Evolutionary conservation across 1,140 invertebrate genomes (phyloP).

Genomic region (Cyclargus thomasi): DNA sequence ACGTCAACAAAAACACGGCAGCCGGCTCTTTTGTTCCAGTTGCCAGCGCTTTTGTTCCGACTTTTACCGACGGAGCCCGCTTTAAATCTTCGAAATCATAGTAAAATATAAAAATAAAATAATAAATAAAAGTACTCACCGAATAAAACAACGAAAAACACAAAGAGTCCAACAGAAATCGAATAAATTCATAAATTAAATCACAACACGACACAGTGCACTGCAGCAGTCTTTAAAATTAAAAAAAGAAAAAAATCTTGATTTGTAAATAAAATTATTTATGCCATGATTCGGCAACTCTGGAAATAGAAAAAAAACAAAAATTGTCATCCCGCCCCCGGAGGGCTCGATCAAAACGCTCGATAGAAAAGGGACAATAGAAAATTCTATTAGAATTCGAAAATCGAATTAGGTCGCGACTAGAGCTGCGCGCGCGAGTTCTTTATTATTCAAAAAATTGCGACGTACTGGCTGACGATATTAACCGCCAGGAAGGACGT

Average conservation of each 20-base stretch:
- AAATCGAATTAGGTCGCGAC: slow-evolving; percentile 58
- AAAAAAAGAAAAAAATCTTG: slow-evolving; percentile 51
- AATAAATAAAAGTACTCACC: slow-evolving; percentile 57
- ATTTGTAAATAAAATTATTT: slow-evolving; percentile 43
- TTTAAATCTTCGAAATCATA: slow-evolving; percentile 20
- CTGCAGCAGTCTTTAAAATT: slow-evolving; percentile 53
- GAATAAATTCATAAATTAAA: slow-evolving; percentile 48
- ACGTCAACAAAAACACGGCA: background rate
- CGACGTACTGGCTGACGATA: slow-evolving; percentile 53
- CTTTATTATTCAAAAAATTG: slow-evolving; percentile 64
- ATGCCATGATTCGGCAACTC: slow-evolving; percentile 49
- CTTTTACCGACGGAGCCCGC: background rate
- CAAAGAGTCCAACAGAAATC: slow-evolving; percentile 60
- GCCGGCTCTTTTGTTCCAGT: background rate
- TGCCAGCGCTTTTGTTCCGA: background rate
- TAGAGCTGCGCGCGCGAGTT: slow-evolving; percentile 45
- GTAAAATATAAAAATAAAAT: slow-evolving; percentile 32
- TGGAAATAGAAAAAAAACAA: slow-evolving; percentile 43
- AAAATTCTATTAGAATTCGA: slow-evolving; percentile 34
- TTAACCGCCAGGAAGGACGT: slow-evolving; percentile 49
- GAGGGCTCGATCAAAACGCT: slow-evolving; percentile 48
- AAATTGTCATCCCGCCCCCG: slow-evolving; percentile 39
- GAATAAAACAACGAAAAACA: slow-evolving; percentile 56
- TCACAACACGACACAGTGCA: slow-evolving; percentile 69
- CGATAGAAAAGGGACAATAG: slow-evolving; percentile 37